phyloP scores from a whole-genome alignment of 1,140 invertebrate genomes.

The Heliothis virescens region DNA sequence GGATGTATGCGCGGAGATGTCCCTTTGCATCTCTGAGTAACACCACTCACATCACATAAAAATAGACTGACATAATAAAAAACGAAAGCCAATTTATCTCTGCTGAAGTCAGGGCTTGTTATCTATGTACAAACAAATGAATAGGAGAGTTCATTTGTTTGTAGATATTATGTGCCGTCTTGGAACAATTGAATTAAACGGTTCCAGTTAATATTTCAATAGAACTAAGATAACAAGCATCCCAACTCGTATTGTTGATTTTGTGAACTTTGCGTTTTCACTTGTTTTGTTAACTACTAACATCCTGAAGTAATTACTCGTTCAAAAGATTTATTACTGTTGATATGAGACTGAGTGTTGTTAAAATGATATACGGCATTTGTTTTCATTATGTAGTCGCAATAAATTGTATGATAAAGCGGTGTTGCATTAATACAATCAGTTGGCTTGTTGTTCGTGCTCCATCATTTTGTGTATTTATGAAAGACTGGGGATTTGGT shows the following conservation, averaged over 20 bases:
- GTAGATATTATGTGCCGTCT: slow-evolving; percentile 32
- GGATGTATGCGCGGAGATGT: background rate
- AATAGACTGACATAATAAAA: slow-evolving; percentile 2
- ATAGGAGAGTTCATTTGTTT: slow-evolving; percentile 30
- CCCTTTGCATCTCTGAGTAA: background rate
- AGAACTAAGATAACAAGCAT: slow-evolving; percentile 47
- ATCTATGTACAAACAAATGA: slow-evolving; percentile 14
- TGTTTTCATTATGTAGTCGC: slow-evolving; percentile 35
- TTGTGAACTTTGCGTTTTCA: slow-evolving; percentile 26
- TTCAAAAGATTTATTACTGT: slow-evolving; percentile 3
- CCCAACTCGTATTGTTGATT: slow-evolving; percentile 45
- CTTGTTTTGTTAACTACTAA: background rate
- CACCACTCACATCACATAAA: background rate
- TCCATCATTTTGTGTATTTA: slow-evolving; percentile 17
- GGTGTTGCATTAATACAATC: slow-evolving; percentile 31
- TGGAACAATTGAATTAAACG: slow-evolving; percentile 49
- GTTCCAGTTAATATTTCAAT: slow-evolving; percentile 46
- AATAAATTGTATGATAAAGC: slow-evolving; percentile 33
- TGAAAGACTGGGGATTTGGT: background rate
- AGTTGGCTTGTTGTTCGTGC: slow-evolving; percentile 12
- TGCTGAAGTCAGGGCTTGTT: slow-evolving; percentile 4
- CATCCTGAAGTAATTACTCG: slow-evolving; percentile 9
- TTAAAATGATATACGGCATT: slow-evolving; percentile 34
- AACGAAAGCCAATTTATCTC: background rate
- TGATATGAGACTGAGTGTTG: slow-evolving; percentile 16